Conservation (phyloP, 2,113 vertebrate genomes). For the Zosterops pallidus region DNA sequence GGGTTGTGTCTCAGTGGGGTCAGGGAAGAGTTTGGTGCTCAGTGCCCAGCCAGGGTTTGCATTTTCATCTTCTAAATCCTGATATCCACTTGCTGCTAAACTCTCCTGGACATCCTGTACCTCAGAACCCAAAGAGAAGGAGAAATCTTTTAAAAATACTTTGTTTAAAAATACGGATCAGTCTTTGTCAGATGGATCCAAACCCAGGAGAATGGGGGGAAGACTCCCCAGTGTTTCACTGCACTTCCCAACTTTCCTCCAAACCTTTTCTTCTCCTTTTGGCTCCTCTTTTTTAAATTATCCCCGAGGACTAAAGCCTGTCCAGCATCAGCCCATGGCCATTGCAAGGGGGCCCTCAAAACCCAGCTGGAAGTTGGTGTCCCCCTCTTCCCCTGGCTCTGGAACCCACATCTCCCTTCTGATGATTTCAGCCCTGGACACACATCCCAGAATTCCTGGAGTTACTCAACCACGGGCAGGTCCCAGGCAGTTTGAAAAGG, state of each 20-base stretch:
- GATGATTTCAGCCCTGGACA: not conserved
- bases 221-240: not conserved
- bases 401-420: not conserved
- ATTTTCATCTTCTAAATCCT: not conserved
- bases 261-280: not conserved
- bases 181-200: not conserved
- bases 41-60: not conserved
- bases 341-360: not conserved
- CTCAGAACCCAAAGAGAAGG: not conserved
- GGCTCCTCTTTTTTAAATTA: not conserved
- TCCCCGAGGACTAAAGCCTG: not conserved
- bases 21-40: not conserved
- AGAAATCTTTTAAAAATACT: not conserved
- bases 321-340: not conserved
- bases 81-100: not conserved
- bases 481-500: not conserved
- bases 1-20: not conserved
- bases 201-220: not conserved
- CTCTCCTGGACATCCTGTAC: not conserved
- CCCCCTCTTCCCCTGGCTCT: not conserved
- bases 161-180: not conserved
- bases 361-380: accelerated
- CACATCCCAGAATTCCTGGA: not conserved
- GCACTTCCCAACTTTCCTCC: not conserved
- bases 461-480: not conserved